Base-by-base conservation (phyloP, 2,797 vertebrate species). In the Rhinatrema bivittatum region DNA sequence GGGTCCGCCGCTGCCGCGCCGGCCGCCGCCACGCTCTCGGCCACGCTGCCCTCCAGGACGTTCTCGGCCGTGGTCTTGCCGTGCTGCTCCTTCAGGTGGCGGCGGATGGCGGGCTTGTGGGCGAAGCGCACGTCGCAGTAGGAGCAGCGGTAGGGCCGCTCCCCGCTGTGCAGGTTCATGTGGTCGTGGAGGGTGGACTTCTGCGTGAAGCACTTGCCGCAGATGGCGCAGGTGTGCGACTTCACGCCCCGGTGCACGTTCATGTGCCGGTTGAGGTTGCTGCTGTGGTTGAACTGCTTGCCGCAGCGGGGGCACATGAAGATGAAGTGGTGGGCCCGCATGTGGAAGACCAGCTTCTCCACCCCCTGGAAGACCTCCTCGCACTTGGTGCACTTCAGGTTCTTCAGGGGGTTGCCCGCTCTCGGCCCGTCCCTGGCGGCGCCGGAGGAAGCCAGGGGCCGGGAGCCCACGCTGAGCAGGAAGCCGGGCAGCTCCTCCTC, bases 91-190 rank as follows among this genome's bases (percentile, higher is more conserved):
- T 95, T 95, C 34, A 97, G 83, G 62, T 97, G 94, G 5, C 93
- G 88, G 8, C 94, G 67, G 17, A 97, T 75, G 7, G 94, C 93
- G 0, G 93, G 93, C 45, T 96, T 97, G 82, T 97, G 94, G 6
- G 94, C 93, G 4, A 97, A 97, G 48, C 93, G 83, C 5, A 93
- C 91, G 6, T 92, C 84, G 47, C 93, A 97, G 72, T 95, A 96
- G 4, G 89, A 88, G 35, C 94, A 97, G 27, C 84, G 81, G 45
- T 97, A 91, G 0, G 94, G 94, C 26, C 92, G 65, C 24, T 91
- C 88, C 1, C 94, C 94, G 0, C 91, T 94, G 76, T 97, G 94
- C 28, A 97, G 88, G 78, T 97, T 97, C 85, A 97, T 89, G 84
- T 97, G 94, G 65, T 96, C 94, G 20, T 91, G 91, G 21, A 97